Evolutionary conservation across 2,797 vertebrate species (phyloP).

Genomic region (Allobates femoralis): DNA sequence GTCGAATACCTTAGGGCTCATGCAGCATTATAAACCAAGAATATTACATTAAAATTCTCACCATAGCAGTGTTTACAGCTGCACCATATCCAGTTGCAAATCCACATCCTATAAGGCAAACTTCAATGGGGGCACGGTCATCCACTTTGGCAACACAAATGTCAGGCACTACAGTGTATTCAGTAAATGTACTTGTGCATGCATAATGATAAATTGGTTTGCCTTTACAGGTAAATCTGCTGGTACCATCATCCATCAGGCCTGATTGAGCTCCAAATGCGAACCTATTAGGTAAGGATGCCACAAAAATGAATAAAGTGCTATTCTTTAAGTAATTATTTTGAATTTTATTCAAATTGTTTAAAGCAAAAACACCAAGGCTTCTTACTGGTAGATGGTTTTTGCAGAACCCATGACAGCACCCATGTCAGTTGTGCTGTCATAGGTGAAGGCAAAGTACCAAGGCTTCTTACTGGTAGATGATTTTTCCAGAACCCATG

Average conservation of each 20-base stretch:
- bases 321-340: background rate
- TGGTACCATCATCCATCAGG: slow-evolving; percentile 72
- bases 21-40: too few species aligned
- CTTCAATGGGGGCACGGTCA: slow-evolving; percentile 75
- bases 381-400: too few species aligned
- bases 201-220: slow-evolving; percentile 74
- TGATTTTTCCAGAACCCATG: too few species aligned
- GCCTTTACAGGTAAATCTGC: slow-evolving; percentile 78
- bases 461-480: too few species aligned
- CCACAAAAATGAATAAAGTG: background rate
- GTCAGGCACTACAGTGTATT: slow-evolving; percentile 82
- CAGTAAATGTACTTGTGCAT: slow-evolving; percentile 75
- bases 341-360: too few species aligned
- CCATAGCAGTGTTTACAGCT: slow-evolving; percentile 80
- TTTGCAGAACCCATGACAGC: too few species aligned
- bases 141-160: slow-evolving; percentile 75
- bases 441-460: too few species aligned
- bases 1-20: too few species aligned
- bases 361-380: too few species aligned
- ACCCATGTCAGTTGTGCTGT: too few species aligned
- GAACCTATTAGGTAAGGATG: slow-evolving; percentile 43
- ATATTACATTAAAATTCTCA: slow-evolving; percentile 53
- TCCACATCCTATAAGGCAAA: slow-evolving; percentile 83
- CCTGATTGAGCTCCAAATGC: fast-evolving
- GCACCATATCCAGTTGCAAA: slow-evolving; percentile 85